These are phyloP conservation scores for Endomychus coccineus DNA, from an alignment of 2,888 invertebrate genomes.

Conservation along the genomic window DNA sequence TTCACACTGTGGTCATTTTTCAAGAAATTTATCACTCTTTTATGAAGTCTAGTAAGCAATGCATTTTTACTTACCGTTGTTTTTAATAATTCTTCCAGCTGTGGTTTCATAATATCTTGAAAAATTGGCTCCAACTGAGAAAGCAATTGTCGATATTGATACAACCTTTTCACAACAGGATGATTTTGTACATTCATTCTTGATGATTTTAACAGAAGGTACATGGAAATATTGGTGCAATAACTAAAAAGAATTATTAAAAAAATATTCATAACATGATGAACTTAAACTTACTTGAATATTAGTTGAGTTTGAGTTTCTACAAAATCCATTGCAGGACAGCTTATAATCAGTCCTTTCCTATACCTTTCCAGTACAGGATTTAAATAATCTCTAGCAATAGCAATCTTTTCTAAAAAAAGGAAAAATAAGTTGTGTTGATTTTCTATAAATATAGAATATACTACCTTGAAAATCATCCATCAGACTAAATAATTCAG, in stretches of 20 bases:
- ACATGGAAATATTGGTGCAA: conserved; percentile 78
- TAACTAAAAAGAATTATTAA: conserved; percentile 54
- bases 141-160: conserved; percentile 70
- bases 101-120: conserved; percentile 58
- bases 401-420: conserved; percentile 44
- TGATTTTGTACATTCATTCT: conserved; percentile 68
- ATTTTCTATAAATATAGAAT: no score
- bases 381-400: conserved; percentile 57
- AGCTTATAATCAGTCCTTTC: conserved; percentile 54
- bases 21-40: no score
- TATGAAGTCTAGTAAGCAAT: no score
- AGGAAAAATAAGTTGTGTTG: conserved; percentile 6
- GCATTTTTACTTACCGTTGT: conserved; percentile 16
- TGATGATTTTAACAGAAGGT: conserved; percentile 74
- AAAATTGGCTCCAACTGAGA: conserved; percentile 66
- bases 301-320: conserved; percentile 45
- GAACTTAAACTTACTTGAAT: conserved; percentile 44
- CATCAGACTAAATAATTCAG: conserved; percentile 73
- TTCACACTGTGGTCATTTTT: no score
- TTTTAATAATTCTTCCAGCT: conserved; percentile 56
- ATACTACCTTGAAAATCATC: conserved; percentile 73
- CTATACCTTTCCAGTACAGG: conserved; percentile 61
- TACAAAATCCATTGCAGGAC: conserved; percentile 63
- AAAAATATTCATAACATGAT: neutral
- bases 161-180: conserved; percentile 80